Percentiles rank a stretch among this genome's conserved stretches.
Evolutionary conservation across 2,113 vertebrate genomes (phyloP).

Genomic region (Cephalophus harveyi): DNA sequence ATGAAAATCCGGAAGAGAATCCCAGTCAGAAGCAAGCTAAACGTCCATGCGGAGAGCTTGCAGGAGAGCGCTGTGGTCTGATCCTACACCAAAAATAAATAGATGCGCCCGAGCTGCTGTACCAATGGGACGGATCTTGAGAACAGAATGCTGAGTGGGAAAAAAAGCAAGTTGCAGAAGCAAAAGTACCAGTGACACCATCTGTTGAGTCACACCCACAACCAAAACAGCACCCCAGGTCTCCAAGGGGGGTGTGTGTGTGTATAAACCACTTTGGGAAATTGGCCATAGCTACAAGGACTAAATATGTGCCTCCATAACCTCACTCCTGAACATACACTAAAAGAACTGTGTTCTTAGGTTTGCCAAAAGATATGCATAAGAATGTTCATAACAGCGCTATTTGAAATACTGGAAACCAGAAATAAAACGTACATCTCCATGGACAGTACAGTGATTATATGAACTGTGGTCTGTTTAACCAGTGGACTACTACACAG

Average conservation of each 20-base stretch:
- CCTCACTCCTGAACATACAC: background rate
- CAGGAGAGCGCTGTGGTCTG: background rate
- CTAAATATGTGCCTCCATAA: background rate
- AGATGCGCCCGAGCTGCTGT: rapidly evolving
- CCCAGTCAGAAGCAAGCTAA: background rate
- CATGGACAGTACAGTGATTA: background rate
- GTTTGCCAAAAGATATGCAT: rapidly evolving
- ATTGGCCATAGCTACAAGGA: background rate
- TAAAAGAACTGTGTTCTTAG: background rate
- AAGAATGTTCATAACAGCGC: background rate
- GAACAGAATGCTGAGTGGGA: background rate
- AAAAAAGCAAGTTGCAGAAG: background rate
- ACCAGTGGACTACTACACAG: background rate
- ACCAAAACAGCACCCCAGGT: background rate
- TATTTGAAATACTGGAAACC: background rate
- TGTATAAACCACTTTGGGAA: background rate
- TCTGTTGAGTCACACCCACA: background rate
- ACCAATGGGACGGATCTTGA: rapidly evolving
- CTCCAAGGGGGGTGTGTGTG: background rate
- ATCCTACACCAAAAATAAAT: background rate
- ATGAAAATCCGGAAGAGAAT: background rate
- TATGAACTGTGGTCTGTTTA: background rate
- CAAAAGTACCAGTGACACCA: background rate
- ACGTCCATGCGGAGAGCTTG: rapidly evolving
- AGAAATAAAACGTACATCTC: background rate